phyloP scores from a whole-genome alignment of 2,113 vertebrate genomes.

The Barnardius zonarius region DNA sequence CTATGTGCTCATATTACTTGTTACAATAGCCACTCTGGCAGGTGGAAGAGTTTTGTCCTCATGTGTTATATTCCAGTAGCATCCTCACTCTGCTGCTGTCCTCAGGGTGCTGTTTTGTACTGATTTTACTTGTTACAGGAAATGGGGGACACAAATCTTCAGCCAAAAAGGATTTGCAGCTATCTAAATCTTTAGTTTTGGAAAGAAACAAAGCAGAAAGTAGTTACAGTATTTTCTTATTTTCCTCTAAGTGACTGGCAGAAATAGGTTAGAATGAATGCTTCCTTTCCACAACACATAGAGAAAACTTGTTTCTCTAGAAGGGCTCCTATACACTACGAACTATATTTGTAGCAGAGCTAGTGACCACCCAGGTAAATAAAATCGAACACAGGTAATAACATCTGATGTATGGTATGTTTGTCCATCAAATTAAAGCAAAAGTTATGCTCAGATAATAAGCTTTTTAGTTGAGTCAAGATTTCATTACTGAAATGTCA shows the following conservation, averaged over 20 bases:
- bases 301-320: background rate
- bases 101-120: background rate
- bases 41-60: background rate
- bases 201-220: background rate
- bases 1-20: background rate
- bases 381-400: background rate
- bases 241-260: background rate
- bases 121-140: background rate
- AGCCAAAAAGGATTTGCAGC: background rate
- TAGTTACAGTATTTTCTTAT: background rate
- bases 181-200: background rate
- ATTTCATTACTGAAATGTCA: background rate
- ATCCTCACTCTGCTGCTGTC: background rate
- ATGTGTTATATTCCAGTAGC: background rate
- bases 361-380: background rate
- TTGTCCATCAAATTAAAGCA: background rate
- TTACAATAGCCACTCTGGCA: background rate
- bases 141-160: background rate
- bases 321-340: background rate
- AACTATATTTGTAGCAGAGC: background rate
- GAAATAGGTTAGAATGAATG: background rate
- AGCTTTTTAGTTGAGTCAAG: background rate
- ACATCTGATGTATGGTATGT: background rate
- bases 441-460: background rate
- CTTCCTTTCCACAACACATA: background rate